Base-by-base conservation (phyloP, 2,113 vertebrate genomes). In the Brevimyrus niger region DNA sequence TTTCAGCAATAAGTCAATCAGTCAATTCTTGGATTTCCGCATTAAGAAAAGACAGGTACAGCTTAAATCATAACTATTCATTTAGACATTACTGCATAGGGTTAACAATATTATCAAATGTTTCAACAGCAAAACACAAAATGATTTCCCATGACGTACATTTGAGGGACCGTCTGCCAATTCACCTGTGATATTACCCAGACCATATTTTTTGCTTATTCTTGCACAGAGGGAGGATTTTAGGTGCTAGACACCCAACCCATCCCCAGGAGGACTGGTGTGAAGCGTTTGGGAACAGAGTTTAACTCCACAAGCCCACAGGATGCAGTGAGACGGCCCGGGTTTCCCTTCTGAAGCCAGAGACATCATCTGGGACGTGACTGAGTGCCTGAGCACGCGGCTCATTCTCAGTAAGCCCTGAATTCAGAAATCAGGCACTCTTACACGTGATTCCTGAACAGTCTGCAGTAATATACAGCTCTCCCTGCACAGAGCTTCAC, bases 361-460 rank as follows among this genome's bases (percentile, higher is more conserved):
- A 76, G 69, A 76, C 31, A 76, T 76, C 73, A 42, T 42, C 73
- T 69, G n/a, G 27, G 31, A 31, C 0, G 15, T 80, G 73, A 80
- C 13, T 38, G 46, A 48, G 83, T 86, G 10, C 11, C 23, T 51
- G 65, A 3, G 17, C 35, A 23, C 8, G 46, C 69, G 38, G 27
- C 76, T 87, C 88, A 88, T 91, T 91, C 91, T 89, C 73, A 86
- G 94, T 90, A 95, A 95, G 93, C 94, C 93, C 93, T 92, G 94
- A 94, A 95, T 95, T 95, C 94, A 94, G 94, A 94, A 95, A 94
- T 93, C 94, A 91, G 92, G 91, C 92, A 91, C 93, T 92, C 92
- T 92, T 90, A 92, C 94, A 93, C 88, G 17, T 19, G 92, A 92
- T 92, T 94, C 89, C 91, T 53, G 93, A 76, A 55, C 90, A 92